A percentile compares a stretch with the other conserved stretches of the same genome.
Conservation (phyloP, 2,797 vertebrate species). For the Poeciliopsis gracilis region DNA sequence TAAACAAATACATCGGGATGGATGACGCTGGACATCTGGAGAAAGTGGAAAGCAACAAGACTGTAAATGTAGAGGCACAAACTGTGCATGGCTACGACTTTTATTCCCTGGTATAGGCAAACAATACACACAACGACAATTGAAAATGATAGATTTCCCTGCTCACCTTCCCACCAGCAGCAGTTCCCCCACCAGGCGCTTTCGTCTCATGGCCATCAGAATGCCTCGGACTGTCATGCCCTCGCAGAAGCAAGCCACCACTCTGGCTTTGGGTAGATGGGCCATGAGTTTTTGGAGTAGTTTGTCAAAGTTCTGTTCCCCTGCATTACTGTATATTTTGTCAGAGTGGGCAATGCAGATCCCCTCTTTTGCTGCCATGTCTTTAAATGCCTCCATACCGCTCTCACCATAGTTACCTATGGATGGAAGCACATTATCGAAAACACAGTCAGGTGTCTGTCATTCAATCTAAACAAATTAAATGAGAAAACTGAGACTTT, state of each 20-base stretch:
- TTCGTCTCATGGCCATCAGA: conserved; percentile 95
- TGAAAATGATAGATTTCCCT: background rate
- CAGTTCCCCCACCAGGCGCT: conserved; percentile 92
- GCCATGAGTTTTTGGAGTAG: conserved; percentile 91
- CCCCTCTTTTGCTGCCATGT: conserved; percentile 95
- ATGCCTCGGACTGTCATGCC: conserved; percentile 98
- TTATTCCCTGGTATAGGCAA: background rate
- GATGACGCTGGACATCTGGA: conserved; percentile 41
- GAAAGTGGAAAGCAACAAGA: conserved; percentile 27
- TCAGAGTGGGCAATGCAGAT: conserved; percentile 98
- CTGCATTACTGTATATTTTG: conserved; percentile 99
- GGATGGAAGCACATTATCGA: conserved; percentile 16
- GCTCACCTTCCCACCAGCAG: conserved; percentile 94
- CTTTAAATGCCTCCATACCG: conserved; percentile 99
- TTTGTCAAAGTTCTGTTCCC: conserved; percentile 92
- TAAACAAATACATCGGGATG: conserved; percentile 43
- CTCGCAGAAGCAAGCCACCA: conserved; percentile 98
- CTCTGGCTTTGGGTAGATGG: conserved; percentile 94
- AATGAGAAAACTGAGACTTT: background rate
- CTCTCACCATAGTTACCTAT: conserved; percentile 98
- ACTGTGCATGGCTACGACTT: background rate
- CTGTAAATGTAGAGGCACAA: conserved; percentile 6
- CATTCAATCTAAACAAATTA: background rate
- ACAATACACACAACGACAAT: background rate
- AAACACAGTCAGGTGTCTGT: background rate